phyloP scores from a whole-genome alignment of 1,140 invertebrate genomes.

The Drosophila equinoxialis region DNA sequence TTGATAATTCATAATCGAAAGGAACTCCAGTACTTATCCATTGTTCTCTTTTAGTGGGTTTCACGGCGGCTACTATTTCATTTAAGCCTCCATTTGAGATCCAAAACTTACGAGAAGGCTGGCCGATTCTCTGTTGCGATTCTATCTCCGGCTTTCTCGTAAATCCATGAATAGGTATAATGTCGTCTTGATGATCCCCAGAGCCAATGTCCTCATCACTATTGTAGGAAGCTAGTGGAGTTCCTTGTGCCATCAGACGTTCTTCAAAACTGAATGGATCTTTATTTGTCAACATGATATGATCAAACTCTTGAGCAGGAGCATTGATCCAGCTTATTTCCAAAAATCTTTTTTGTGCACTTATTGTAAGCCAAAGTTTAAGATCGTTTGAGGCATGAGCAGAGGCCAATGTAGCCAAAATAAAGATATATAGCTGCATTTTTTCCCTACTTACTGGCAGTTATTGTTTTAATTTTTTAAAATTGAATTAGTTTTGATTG shows the following conservation, averaged over 20 bases:
- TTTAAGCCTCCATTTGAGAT: slow-evolving; percentile 64
- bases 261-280: slow-evolving; percentile 63
- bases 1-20: slow-evolving; percentile 66
- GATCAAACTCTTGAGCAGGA: slow-evolving; percentile 52
- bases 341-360: slow-evolving; percentile 70
- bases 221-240: slow-evolving; percentile 59
- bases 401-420: slow-evolving; percentile 33
- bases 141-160: slow-evolving; percentile 30
- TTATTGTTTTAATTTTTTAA: too few relatives aligned
- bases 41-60: slow-evolving; percentile 52
- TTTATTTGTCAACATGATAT: slow-evolving; percentile 60
- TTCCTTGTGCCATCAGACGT: slow-evolving; percentile 38
- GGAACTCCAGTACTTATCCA: slow-evolving; percentile 79
- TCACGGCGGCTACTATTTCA: slow-evolving; percentile 63
- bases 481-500: slow-evolving; percentile 65
- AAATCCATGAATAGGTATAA: slow-evolving; percentile 58
- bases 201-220: slow-evolving; percentile 55
- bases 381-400: slow-evolving; percentile 19
- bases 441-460: slow-evolving; percentile 14
- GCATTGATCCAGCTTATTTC: slow-evolving; percentile 79
- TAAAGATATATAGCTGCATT: slow-evolving; percentile 37
- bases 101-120: slow-evolving; percentile 44
- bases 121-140: not conserved
- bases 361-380: slow-evolving; percentile 76
- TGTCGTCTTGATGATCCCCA: slow-evolving; percentile 33